Conservation (phyloP, 2,113 vertebrate genomes). For the Galeopterus variegatus region DNA sequence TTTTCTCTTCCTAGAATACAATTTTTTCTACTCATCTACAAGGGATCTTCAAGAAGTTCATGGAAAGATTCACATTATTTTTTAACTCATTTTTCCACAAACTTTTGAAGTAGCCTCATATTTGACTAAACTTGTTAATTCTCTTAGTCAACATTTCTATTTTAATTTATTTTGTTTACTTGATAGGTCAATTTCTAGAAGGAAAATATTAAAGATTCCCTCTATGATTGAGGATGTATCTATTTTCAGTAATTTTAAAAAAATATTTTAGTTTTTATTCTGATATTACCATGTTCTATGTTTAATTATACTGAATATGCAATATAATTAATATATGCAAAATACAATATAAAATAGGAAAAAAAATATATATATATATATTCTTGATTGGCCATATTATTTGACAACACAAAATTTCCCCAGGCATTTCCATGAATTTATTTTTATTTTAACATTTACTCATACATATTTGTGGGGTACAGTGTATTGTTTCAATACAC, state of each 20-base stretch:
- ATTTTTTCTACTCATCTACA: slow-evolving; percentile 2
- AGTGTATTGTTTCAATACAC: too few relatives aligned
- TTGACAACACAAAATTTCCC: slow-evolving; percentile 8
- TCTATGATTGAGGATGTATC: neutral
- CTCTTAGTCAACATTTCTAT: neutral
- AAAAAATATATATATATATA: neutral
- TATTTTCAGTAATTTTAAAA: slow-evolving; percentile 1
- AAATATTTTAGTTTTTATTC: slow-evolving; percentile 42
- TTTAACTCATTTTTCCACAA: too few relatives aligned
- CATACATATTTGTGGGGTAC: too few relatives aligned
- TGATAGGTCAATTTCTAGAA: slow-evolving; percentile 35
- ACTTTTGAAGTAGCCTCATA: neutral
- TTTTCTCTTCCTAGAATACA: slow-evolving; percentile 25
- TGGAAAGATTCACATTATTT: too few relatives aligned
- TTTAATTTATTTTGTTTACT: slow-evolving; percentile 7
- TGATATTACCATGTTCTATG: neutral
- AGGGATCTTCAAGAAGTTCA: too few relatives aligned
- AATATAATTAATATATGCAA: too few relatives aligned
- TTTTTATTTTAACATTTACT: too few relatives aligned
- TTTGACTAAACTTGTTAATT: slow-evolving; percentile 20
- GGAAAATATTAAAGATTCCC: slow-evolving; percentile 2
- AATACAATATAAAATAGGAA: too few relatives aligned
- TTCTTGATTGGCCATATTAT: neutral
- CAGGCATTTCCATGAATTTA: neutral
- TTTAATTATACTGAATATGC: neutral